Evolutionary conservation across 2,797 vertebrate genomes (phyloP).

Genomic region (Clarias pachynema): DNA sequence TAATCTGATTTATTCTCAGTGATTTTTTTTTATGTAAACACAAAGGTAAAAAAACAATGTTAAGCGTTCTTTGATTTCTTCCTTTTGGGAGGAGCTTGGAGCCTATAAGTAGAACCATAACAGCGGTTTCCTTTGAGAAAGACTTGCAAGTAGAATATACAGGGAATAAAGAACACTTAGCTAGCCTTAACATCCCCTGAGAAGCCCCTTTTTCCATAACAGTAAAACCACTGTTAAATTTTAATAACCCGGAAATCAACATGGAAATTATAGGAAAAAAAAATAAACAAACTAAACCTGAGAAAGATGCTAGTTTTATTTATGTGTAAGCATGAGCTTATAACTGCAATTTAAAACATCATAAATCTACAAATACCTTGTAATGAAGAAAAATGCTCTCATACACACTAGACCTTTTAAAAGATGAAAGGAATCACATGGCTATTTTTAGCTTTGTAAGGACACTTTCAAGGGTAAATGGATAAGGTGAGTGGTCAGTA

Average conservation of each 20-base stretch:
- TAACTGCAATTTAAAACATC: neutral
- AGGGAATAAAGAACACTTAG: too few relatives aligned
- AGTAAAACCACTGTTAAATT: neutral
- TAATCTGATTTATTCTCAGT: neutral
- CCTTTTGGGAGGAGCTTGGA: neutral
- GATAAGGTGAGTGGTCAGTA: neutral
- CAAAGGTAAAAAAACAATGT: neutral
- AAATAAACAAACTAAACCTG: neutral
- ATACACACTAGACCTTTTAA: neutral
- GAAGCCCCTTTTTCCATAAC: neutral
- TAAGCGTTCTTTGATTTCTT: neutral
- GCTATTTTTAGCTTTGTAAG: conserved; percentile 3
- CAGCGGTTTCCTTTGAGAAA: neutral
- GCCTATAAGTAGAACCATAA: neutral
- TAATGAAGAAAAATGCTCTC: neutral
- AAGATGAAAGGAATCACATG: neutral
- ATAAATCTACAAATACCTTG: neutral
- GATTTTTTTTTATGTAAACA: neutral
- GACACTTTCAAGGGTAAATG: neutral
- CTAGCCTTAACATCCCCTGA: neutral
- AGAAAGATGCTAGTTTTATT: neutral
- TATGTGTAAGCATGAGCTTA: neutral
- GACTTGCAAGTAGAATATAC: neutral
- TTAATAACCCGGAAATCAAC: neutral
- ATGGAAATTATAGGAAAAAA: neutral